A percentile compares a stretch with the other conserved stretches of the same genome.
phyloP scores from a whole-genome alignment of 2,797 vertebrate species.

The Mormyrus hasselquistii region DNA sequence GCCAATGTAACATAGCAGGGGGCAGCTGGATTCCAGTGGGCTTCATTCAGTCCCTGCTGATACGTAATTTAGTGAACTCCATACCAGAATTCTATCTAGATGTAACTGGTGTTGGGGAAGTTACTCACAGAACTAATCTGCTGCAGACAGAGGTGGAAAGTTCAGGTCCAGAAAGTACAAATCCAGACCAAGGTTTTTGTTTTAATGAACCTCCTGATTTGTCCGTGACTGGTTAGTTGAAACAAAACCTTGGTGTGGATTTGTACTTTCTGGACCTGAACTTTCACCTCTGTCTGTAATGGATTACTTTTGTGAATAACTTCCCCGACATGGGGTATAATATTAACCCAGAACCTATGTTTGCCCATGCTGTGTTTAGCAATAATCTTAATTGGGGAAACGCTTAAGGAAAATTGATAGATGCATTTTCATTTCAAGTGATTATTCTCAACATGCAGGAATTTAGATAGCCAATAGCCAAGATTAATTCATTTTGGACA shows the following conservation, averaged over 20 bases:
- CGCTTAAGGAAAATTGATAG: neutral
- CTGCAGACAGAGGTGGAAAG: neutral
- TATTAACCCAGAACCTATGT: neutral
- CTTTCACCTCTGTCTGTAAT: neutral
- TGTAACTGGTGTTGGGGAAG: neutral
- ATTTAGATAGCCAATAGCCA: neutral
- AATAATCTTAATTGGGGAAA: neutral
- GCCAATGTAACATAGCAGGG: no score
- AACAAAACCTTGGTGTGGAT: neutral
- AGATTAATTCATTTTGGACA: neutral
- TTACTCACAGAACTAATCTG: neutral
- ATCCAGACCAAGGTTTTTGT: neutral
- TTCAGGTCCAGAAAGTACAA: neutral
- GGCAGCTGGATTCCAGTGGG: neutral
- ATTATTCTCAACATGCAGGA: neutral
- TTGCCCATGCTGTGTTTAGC: neutral
- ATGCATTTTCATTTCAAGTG: neutral
- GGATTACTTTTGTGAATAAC: neutral
- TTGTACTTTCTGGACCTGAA: neutral
- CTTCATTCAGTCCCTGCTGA: neutral
- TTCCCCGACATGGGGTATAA: neutral
- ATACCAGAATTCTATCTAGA: neutral
- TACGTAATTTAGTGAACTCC: neutral
- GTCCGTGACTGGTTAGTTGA: neutral
- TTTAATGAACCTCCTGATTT: neutral